A percentile compares a stretch with the other conserved stretches of the same genome.
These are phyloP conservation scores for Physeter macrocephalus DNA, from an alignment of 2,113 vertebrate genomes.

Conservation along the genomic window DNA sequence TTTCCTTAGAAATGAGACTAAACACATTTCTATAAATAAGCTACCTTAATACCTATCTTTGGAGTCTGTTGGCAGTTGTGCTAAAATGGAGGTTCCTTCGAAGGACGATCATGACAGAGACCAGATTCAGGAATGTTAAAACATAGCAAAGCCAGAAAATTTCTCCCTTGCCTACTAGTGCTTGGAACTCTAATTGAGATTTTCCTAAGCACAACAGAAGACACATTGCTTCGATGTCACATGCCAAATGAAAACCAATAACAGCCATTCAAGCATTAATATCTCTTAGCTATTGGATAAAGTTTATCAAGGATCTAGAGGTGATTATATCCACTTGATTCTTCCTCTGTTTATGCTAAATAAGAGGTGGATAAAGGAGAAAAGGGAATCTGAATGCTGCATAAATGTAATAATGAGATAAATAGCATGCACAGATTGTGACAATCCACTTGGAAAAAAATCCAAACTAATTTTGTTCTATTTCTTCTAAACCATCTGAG, in stretches of 20 bases:
- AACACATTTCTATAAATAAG: background rate
- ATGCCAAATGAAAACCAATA: background rate
- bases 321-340: conserved; percentile 27
- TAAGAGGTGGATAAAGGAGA: conserved; percentile 19
- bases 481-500: conserved; percentile 73
- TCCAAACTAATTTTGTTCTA: conserved; percentile 68
- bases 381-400: conserved; percentile 35
- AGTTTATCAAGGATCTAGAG: conserved; percentile 25
- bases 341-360: conserved; percentile 48
- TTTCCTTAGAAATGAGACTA: background rate
- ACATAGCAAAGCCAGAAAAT: background rate
- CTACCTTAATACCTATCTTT: background rate
- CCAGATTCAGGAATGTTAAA: conserved; percentile 36
- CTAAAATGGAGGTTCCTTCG: conserved; percentile 21
- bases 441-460: conserved; percentile 59
- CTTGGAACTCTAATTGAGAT: background rate
- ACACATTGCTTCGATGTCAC: background rate
- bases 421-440: conserved; percentile 68
- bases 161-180: background rate
- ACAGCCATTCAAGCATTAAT: background rate
- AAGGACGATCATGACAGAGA: conserved; percentile 45
- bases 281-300: conserved; percentile 13
- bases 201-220: conserved; percentile 16
- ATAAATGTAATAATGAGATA: conserved; percentile 51
- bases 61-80: background rate